phyloP scores from a whole-genome alignment of 35 echinoderm and acorn worm species.

The Apostichopus californicus region DNA sequence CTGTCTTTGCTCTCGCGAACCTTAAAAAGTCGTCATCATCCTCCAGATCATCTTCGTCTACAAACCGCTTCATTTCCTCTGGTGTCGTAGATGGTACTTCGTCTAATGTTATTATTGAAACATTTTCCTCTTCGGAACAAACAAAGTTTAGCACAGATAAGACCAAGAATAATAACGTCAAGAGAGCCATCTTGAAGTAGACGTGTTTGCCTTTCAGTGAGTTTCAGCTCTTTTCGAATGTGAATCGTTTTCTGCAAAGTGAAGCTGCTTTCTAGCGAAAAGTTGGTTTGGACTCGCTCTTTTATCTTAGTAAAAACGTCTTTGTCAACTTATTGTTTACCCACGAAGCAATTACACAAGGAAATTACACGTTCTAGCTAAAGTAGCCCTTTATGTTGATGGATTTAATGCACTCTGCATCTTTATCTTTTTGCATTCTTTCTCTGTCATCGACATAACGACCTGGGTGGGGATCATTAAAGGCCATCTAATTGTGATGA shows the following conservation, averaged over 20 bases:
- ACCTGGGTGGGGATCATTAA: not conserved
- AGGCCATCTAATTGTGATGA: not conserved
- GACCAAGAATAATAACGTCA: not conserved
- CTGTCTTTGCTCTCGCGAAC: conserved; percentile 1
- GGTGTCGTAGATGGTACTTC: conserved; percentile 10
- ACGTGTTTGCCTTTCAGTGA: too few relatives aligned
- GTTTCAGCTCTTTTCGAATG: too few relatives aligned
- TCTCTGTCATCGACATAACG: not conserved
- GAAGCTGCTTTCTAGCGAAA: not conserved
- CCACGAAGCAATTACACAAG: not conserved
- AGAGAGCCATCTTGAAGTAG: not conserved
- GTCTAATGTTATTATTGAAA: not conserved
- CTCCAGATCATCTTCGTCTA: not conserved
- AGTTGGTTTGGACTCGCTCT: not conserved
- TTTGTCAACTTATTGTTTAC: not conserved
- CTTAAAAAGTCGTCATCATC: not conserved
- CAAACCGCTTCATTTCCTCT: conserved; percentile 21
- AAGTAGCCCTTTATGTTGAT: not conserved
- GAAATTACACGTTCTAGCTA: not conserved
- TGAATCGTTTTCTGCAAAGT: too few relatives aligned
- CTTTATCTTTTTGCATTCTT: not conserved
- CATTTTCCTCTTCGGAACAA: not conserved
- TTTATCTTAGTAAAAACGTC: not conserved
- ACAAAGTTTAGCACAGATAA: too few relatives aligned
- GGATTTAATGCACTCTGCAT: not conserved